Base-by-base conservation (phyloP, 2,797 vertebrate species). In the Sebastes hopkinsi region DNA sequence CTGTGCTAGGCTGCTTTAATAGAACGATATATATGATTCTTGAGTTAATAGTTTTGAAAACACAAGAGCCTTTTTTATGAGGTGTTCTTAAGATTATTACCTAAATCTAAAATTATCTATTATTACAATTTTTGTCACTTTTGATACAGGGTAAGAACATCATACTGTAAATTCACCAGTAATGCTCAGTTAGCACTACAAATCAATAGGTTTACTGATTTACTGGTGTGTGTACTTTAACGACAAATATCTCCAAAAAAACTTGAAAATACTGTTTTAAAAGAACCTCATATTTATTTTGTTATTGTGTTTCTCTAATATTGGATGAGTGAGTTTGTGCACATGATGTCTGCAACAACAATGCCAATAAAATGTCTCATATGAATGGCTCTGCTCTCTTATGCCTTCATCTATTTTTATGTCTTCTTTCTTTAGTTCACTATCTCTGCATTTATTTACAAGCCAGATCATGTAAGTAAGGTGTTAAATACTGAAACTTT, bases 231-330 rank as follows among this genome's bases (percentile, higher is more conserved):
- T 88, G 59, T 80, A 79, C 60, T 83, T 84, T 75, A 54, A 75
- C 69, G 80, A 75, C 29, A 77, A 85, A 86, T 64, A 72, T 79
- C 78, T 76, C 1, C 2, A 69, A 79, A 82, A 52, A 83, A 82
- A 92, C 86, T 92, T 91, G 87, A 92, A 93, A 90, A 85, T 85
- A 66, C 34, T 80, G 69, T 88, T 82, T 82, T 81, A 56, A 86
- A 90, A 88, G 52, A 90, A 85, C 75, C 65, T 91, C 52, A 76
- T 92, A 80, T 91, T 92, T 92, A 90, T 94, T 90, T 85, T 92
- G 69, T 85, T 82, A 86, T 85, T 88, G 62, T 85, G 52, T 91
- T 83, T 73, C 72, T 87, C 77, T 75, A 66, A 81, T 83, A 81
- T 68, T 86, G 77, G 56, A 87, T 83, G 68, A 80, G 72, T 88